A percentile compares a stretch with the other conserved stretches of the same genome.
Evolutionary conservation across 2,797 vertebrate species (phyloP).

Genomic region (Arnoldichthys spilopterus): DNA sequence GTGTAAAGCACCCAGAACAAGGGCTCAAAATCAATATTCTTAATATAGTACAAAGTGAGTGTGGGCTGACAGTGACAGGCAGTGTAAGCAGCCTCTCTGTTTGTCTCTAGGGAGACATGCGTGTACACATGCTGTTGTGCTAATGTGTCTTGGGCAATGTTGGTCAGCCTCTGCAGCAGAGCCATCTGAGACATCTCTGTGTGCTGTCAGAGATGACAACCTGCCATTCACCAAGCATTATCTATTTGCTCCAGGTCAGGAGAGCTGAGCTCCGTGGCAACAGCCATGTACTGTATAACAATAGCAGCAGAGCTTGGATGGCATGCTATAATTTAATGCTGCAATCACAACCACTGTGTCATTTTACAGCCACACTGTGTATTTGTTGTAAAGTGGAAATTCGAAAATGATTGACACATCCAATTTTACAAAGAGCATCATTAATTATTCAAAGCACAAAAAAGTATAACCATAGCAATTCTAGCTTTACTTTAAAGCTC

Average conservation of each 20-base stretch:
- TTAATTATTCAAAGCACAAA: background rate
- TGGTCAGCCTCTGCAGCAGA: constrained; percentile 20
- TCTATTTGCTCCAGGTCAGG: constrained; percentile 12
- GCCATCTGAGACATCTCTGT: constrained; percentile 22
- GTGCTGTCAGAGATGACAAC: constrained; percentile 21
- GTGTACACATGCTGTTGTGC: constrained; percentile 25
- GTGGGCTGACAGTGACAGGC: constrained; percentile 27
- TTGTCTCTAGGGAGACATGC: constrained; percentile 45
- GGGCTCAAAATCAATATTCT: constrained; percentile 15
- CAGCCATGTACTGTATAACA: background rate
- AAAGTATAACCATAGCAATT: background rate
- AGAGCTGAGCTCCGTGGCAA: background rate
- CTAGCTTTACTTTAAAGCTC: background rate
- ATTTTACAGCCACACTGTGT: background rate
- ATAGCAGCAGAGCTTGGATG: constrained; percentile 6
- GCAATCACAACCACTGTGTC: background rate
- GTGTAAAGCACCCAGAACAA: constrained; percentile 19
- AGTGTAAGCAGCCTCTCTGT: constrained; percentile 18
- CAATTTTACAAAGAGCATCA: background rate
- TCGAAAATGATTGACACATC: background rate
- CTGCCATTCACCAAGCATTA: constrained; percentile 33
- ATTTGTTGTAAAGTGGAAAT: background rate
- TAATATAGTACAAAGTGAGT: constrained; percentile 33
- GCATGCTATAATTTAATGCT: background rate
- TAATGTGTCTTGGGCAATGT: constrained; percentile 19